phyloP scores from a whole-genome alignment of 2,113 vertebrate species.

The Amblyopsis rosae region DNA sequence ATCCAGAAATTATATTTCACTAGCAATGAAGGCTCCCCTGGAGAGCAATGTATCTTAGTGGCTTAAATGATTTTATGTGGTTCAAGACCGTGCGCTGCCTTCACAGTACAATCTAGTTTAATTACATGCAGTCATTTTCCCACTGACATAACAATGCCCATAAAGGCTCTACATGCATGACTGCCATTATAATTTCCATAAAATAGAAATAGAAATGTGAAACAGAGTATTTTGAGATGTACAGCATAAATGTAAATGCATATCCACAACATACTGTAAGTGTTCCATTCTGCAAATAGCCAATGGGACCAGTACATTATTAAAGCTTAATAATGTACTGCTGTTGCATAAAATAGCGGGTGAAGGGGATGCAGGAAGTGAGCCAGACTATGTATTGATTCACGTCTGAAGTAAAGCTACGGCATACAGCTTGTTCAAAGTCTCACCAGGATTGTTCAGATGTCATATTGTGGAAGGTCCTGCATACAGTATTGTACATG shows the following conservation, averaged over 20 bases:
- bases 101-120: conserved; percentile 11
- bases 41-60: conserved; percentile 33
- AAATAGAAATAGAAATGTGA: no score
- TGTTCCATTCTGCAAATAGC: no score
- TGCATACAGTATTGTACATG: conserved; percentile 19
- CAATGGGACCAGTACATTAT: neutral
- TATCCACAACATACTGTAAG: neutral
- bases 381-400: no score
- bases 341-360: neutral
- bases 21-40: conserved; percentile 28
- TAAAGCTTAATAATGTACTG: neutral
- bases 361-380: neutral
- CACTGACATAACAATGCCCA: conserved; percentile 10
- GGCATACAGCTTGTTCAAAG: no score
- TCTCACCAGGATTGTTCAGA: no score
- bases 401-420: no score
- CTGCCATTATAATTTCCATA: neutral
- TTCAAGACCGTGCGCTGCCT: conserved; percentile 24
- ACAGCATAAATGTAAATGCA: neutral
- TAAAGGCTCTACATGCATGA: conserved; percentile 23
- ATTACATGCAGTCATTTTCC: conserved; percentile 41
- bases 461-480: no score
- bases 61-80: conserved; percentile 39
- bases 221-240: neutral
- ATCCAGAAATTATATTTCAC: conserved; percentile 24